Percentiles rank a stretch among this genome's conserved stretches.
Conservation (phyloP, 2,797 vertebrate species). For the Triplophysa bombifrons region DNA sequence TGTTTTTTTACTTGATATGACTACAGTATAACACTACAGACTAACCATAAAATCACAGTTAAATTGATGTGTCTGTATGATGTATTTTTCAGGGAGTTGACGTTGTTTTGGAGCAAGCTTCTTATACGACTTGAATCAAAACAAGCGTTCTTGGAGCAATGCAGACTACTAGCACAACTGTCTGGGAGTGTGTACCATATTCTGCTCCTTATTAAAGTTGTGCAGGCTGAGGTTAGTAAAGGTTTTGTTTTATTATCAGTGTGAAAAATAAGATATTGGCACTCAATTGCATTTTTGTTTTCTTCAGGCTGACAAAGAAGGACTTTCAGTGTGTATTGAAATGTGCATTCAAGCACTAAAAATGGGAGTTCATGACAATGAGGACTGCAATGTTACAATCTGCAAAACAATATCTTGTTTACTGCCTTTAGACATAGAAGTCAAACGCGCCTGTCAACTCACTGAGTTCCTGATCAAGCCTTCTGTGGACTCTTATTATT, state of each 20-base stretch:
- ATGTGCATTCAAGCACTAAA: constrained; percentile 97
- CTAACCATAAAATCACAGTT: no score
- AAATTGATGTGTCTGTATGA: no score
- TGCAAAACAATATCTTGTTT: constrained; percentile 99
- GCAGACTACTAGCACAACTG: constrained; percentile 93
- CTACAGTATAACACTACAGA: background rate
- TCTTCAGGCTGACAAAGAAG: constrained; percentile 85
- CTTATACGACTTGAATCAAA: constrained; percentile 92
- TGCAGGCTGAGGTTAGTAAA: constrained; percentile 95
- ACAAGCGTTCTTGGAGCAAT: constrained; percentile 91
- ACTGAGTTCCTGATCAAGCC: constrained; percentile 98
- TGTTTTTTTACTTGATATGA: background rate
- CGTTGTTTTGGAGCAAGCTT: constrained; percentile 99
- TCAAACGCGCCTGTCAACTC: constrained; percentile 97
- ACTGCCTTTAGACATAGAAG: constrained; percentile 95
- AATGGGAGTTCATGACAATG: constrained; percentile 89
- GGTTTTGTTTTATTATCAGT: background rate
- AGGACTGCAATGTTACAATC: constrained; percentile 95
- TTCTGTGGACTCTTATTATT: constrained; percentile 96
- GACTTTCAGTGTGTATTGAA: constrained; percentile 96
- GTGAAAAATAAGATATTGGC: background rate
- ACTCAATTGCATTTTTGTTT: constrained; percentile 26
- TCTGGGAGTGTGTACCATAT: constrained; percentile 98
- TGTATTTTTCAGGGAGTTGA: constrained; percentile 89
- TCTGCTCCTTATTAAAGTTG: constrained; percentile 99